Conservation (phyloP, 2,113 vertebrate species). For the Sinosuthora webbiana region DNA sequence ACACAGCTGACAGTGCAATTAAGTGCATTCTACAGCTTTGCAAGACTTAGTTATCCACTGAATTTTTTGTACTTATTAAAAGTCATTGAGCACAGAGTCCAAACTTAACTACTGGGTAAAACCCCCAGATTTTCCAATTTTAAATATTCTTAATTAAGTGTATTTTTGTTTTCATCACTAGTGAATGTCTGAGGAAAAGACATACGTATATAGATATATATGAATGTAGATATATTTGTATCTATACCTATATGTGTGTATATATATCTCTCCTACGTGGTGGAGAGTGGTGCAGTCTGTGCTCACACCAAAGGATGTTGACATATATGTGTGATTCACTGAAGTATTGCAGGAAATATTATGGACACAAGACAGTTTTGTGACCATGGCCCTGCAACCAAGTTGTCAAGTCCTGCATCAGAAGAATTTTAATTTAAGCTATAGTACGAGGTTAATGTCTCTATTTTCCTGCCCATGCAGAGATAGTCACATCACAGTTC, state of each 20-base stretch:
- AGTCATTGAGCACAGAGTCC: neutral
- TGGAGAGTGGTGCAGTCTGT: neutral
- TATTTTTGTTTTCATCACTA: neutral
- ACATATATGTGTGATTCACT: neutral
- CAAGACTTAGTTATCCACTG: neutral
- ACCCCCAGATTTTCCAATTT: neutral
- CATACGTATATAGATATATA: neutral
- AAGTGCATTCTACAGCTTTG: neutral
- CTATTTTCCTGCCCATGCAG: neutral
- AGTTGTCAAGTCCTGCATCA: neutral
- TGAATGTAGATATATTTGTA: neutral
- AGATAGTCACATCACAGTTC: neutral
- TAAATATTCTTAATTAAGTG: neutral
- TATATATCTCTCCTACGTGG: neutral
- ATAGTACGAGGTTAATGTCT: neutral
- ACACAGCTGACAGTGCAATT: neutral
- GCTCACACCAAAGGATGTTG: neutral
- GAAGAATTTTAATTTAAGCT: neutral
- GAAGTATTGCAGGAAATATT: neutral
- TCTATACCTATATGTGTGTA: rapidly evolving
- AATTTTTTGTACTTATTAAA: neutral
- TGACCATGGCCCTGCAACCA: neutral
- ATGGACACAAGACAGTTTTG: neutral
- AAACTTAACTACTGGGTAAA: neutral
- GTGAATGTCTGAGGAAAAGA: neutral